phyloP scores from a whole-genome alignment of 2,113 vertebrate genomes.

The Coracopsis vasa region DNA sequence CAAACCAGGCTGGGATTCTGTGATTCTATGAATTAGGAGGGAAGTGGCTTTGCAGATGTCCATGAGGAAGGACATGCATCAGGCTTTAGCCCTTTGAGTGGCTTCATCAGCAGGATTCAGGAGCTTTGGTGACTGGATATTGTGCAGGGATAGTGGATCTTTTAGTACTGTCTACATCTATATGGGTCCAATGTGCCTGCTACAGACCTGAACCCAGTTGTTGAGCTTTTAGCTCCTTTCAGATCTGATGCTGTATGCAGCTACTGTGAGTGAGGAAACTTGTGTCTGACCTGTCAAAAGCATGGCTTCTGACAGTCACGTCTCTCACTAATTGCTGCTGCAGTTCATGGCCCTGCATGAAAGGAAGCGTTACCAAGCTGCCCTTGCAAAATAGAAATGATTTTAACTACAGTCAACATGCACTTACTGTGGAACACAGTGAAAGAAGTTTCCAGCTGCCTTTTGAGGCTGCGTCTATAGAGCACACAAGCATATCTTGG shows the following conservation, averaged over 20 bases:
- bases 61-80: not conserved
- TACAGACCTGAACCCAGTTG: not conserved
- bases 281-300: conserved; percentile 23
- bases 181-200: not conserved
- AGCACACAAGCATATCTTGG: not conserved
- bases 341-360: not conserved
- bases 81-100: not conserved
- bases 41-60: not conserved
- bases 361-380: not conserved
- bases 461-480: not conserved
- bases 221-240: not conserved
- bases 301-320: not conserved
- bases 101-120: not conserved
- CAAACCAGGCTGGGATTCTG: not conserved
- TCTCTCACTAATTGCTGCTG: conserved; percentile 46
- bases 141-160: not conserved
- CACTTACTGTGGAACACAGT: not conserved
- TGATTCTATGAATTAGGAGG: not conserved
- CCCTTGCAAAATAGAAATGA: conserved; percentile 24
- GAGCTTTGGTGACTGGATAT: not conserved
- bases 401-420: conserved; percentile 31
- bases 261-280: not conserved
- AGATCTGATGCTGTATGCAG: not conserved
- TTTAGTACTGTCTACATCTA: not conserved
- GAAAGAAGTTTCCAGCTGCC: not conserved